These are phyloP conservation scores for Parthenolecanium corni DNA, from an alignment of 2,888 invertebrate genomes.

Conservation along the genomic window DNA sequence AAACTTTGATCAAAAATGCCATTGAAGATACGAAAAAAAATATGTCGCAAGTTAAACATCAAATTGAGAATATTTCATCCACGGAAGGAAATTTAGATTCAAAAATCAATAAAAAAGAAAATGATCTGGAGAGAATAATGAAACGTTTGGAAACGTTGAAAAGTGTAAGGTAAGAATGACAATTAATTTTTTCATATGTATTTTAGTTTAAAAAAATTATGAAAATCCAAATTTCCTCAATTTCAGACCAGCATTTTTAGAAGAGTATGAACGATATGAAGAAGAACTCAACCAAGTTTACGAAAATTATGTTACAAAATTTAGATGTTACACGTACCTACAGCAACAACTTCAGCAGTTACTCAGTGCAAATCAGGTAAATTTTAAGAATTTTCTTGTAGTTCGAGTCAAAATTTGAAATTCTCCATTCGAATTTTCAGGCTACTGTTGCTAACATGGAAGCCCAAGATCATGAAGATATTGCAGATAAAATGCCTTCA, in stretches of 20 bases:
- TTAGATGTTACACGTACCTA: constrained; percentile 77
- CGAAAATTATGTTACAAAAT: constrained; percentile 73
- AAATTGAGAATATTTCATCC: constrained; percentile 73
- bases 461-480: constrained; percentile 4
- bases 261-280: constrained; percentile 85
- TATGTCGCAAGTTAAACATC: constrained; percentile 57
- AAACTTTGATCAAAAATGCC: constrained; percentile 63
- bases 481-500: constrained; percentile 15
- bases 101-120: constrained; percentile 80
- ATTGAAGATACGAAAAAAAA: constrained; percentile 56
- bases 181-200: not conserved
- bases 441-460: not conserved
- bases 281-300: constrained; percentile 71
- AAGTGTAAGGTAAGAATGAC: constrained; percentile 62
- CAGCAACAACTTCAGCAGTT: constrained; percentile 70
- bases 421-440: not conserved
- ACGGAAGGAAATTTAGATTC: constrained; percentile 80
- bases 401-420: too few relatives aligned
- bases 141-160: constrained; percentile 86
- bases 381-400: not conserved
- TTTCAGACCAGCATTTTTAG: constrained; percentile 82
- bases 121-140: constrained; percentile 83
- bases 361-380: constrained; percentile 10
- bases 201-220: not conserved
- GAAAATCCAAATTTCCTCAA: not conserved